Base-by-base conservation (phyloP, 2,113 vertebrate genomes). In the Myotis lucifugus region DNA sequence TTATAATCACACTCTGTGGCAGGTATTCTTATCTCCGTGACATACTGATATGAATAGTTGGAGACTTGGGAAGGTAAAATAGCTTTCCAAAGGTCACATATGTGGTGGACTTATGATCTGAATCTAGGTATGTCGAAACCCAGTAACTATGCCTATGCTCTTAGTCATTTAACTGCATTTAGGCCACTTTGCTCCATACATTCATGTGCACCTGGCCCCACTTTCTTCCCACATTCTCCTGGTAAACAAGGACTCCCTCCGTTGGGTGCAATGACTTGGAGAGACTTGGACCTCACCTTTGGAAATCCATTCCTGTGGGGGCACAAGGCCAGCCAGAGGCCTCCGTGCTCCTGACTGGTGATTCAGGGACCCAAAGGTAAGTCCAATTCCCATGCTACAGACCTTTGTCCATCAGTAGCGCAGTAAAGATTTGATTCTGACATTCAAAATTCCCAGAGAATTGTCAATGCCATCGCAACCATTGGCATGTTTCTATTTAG, bases 251-350 rank as follows among this genome's bases (percentile, higher is more conserved):
- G 61, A 46, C 15, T 73, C 81, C 72, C 2, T 77, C 25, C 6
- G 3, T 23, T 84, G 54, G 21, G 4, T 42, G 4, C 46, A 40
- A 32, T 25, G 54, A 37, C 54, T 66, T 76, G 32, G 29, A 19
- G 8, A 34, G 13, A 42, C 48, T 18, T 77, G 54, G 61, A 59
- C 37, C 29, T 79, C 48, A 25, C 72, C 6, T 56, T 32, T 2
- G 34, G 18, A 73, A 5, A 17, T 18, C 1, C 0, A 1, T 69
- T 66, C n/a, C 8, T 29, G 1, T 1, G 23, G 6, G 0, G 0
- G 23, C 18, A 56, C 1, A 12, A 88, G 67, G 13, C 48, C 17
- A 23, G 4, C 40, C 6, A 10, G 70, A 52, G 42, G 42, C 25
- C 15, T 73, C 10, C 52, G 12, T 66, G 7, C 17, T 85, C 32